A percentile compares a stretch with the other conserved stretches of the same genome.
Evolutionary conservation across 2,888 invertebrate genomes (phyloP).

Genomic region (Caenorhabditis sp.): DNA sequence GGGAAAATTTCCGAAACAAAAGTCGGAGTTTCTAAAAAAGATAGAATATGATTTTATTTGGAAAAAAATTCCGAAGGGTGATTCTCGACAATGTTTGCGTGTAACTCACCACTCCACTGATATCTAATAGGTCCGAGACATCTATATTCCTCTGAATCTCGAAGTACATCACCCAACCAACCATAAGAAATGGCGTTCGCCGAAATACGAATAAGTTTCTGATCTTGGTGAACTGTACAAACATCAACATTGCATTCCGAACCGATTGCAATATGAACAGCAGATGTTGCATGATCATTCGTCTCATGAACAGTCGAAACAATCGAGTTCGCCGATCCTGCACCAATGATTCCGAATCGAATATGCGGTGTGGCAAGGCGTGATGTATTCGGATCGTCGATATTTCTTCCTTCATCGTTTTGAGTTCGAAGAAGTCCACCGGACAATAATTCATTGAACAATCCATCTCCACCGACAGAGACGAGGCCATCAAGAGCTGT

Average conservation of each 20-base stretch:
- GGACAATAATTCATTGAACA: slow-evolving; percentile 82
- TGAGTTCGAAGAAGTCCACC: slow-evolving; percentile 70
- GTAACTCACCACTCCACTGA: slow-evolving; percentile 59
- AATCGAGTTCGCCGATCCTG: slow-evolving; percentile 80
- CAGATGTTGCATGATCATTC: slow-evolving; percentile 82
- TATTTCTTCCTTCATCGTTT: slow-evolving; percentile 47
- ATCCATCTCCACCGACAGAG: slow-evolving; percentile 87
- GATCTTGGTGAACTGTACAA: slow-evolving; percentile 78
- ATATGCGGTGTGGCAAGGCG: slow-evolving; percentile 73
- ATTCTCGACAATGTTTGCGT: not conserved
- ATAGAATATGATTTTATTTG: too few species aligned
- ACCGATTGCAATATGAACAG: slow-evolving; percentile 84
- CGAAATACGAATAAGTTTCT: slow-evolving; percentile 77
- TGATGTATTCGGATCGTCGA: slow-evolving; percentile 58
- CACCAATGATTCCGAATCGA: slow-evolving; percentile 79
- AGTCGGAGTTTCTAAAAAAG: too few species aligned
- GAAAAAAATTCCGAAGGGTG: too few species aligned
- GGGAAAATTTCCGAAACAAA: too few species aligned
- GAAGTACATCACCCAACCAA: slow-evolving; percentile 83
- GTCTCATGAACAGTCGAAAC: slow-evolving; percentile 83
- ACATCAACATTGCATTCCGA: slow-evolving; percentile 81
- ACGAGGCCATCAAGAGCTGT: slow-evolving; percentile 46
- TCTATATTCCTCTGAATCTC: slow-evolving; percentile 82
- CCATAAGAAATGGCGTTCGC: slow-evolving; percentile 85
- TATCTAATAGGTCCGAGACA: slow-evolving; percentile 88